Base-by-base conservation (phyloP, 2,797 vertebrate genomes). In the Megaceryle alcyon region DNA sequence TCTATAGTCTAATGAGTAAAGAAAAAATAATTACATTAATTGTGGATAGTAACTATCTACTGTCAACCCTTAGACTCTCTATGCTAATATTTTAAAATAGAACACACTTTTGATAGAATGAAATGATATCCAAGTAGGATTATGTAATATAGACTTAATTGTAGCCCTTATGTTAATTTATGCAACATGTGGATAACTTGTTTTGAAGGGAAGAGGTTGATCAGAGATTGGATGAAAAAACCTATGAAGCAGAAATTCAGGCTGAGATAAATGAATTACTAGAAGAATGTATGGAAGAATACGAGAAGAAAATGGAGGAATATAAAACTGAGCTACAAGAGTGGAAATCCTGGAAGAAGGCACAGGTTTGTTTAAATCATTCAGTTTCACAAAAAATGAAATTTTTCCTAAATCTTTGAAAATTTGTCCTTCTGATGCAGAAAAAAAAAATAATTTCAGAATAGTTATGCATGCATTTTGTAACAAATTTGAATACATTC, bases 321-420 rank as follows among this genome's bases (percentile, higher is more conserved):
- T 99, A 99, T 97, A 98, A 97, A 95, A 94, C 77, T 48, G 97
- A 97, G 21, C 95, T 98, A 75, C 98, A 98, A 79, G 98, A 98
- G 49, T 99, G 99, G 99, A 99, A 98, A 90, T 96, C 98, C 49
- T 99, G 99, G 99, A 99, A 94, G 94, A 99, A 97, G 86, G 97
- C 98, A 66, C 98, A 99, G 98, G 99, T 99, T 78, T 54, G 95
- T 66, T 82, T 82, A 49, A 94, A 61, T 51, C 3, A 21, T 31
- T 85, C 29, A 28, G 2, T 77, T 69, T 87, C 20, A 56, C 9
- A 25, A 43, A 65, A 77, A 77, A 33, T 17, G 68, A 71, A 78
- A 18, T 18, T 22, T n/a, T 28, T 88, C 49, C 25, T 72, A 14
- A 31, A 56, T 57, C 2, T 72, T 75, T 83, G 31, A 81, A 79